A percentile compares a stretch with the other conserved stretches of the same genome.
Conservation (phyloP, 2,113 vertebrate genomes). For the Planiliza haematocheilus region DNA sequence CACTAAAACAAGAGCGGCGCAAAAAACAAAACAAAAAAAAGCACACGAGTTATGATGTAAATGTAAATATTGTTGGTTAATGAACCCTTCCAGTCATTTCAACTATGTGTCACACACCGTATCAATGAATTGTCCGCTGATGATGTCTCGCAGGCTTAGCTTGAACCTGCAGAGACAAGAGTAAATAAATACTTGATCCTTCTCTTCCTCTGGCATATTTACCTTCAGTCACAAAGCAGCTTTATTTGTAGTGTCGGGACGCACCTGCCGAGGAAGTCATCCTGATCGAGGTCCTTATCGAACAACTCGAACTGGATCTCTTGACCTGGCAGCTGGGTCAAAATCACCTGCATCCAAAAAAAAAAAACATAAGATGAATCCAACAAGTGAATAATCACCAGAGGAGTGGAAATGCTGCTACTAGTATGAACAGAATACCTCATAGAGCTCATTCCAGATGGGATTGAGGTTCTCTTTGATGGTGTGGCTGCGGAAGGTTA, state of each 20-base stretch:
- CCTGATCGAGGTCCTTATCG: conserved; percentile 93
- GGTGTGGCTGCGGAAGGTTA: conserved; percentile 88
- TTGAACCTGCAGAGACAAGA: conserved; percentile 84
- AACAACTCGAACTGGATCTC: conserved; percentile 91
- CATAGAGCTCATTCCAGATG: conserved; percentile 91
- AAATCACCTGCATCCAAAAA: conserved; percentile 81
- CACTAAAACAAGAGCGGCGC: conserved; percentile 79
- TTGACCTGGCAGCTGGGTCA: conserved; percentile 89
- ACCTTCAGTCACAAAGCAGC: background rate
- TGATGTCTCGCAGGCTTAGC: conserved; percentile 85
- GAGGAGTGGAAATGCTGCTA: background rate
- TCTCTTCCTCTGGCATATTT: background rate
- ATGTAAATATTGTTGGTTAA: background rate
- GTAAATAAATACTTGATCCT: background rate
- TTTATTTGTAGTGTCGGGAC: background rate
- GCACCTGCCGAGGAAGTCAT: conserved; percentile 93
- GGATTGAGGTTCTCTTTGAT: conserved; percentile 93
- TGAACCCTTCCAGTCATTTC: background rate
- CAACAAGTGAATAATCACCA: background rate
- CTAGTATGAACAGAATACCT: conserved; percentile 75
- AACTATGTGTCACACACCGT: conserved; percentile 79
- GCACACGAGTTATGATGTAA: background rate
- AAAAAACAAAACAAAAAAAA: no score
- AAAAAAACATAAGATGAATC: background rate
- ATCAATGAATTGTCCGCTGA: conserved; percentile 85